phyloP scores from a whole-genome alignment of 2,113 vertebrate genomes.

The Osmerus mordax region DNA sequence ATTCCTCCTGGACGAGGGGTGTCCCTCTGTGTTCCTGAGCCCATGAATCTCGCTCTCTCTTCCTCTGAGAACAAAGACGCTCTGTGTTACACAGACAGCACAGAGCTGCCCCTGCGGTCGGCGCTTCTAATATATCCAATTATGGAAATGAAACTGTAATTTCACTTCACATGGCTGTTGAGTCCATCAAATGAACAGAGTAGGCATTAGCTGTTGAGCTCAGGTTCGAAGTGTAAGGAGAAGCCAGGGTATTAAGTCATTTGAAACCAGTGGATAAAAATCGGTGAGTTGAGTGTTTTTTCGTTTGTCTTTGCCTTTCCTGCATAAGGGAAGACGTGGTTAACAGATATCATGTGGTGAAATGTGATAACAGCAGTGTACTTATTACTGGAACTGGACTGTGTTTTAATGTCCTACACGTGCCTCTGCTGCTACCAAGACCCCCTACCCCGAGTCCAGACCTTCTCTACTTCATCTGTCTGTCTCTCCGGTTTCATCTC shows the following conservation, averaged over 20 bases:
- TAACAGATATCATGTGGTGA: too few species aligned
- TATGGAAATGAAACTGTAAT: constrained; percentile 18
- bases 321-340: neutral
- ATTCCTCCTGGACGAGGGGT: constrained; percentile 45
- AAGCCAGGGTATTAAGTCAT: neutral
- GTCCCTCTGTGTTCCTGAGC: constrained; percentile 19
- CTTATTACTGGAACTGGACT: neutral
- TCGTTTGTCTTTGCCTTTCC: neutral
- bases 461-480: neutral
- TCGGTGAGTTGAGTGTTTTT: neutral
- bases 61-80: constrained; percentile 37
- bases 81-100: constrained; percentile 15
- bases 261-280: neutral
- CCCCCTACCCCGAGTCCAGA: neutral
- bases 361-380: too few species aligned
- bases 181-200: neutral
- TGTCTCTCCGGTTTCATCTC: neutral
- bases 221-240: neutral
- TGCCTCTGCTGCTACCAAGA: too few species aligned
- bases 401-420: neutral
- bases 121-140: constrained; percentile 14
- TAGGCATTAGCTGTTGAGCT: constrained; percentile 11
- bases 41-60: constrained; percentile 18
- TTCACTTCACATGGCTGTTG: constrained; percentile 3
- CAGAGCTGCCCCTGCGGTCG: neutral